Conservation (phyloP, 2,113 vertebrate genomes). For the Cyphomyrus plagiostoma region DNA sequence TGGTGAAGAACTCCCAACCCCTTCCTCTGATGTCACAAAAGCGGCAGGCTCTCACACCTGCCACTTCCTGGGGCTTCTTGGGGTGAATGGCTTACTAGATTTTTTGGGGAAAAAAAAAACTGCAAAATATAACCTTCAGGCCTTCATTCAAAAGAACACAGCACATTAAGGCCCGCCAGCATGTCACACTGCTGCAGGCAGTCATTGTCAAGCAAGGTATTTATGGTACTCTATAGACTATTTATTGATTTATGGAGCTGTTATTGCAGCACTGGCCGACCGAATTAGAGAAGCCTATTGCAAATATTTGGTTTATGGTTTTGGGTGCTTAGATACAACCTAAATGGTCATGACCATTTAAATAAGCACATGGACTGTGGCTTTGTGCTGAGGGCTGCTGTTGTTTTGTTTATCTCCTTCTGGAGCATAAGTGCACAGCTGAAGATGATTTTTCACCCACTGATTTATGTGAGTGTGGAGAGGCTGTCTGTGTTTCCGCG, state of each 20-base stretch:
- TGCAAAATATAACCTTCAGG: neutral
- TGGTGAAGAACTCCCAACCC: neutral
- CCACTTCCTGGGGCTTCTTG: neutral
- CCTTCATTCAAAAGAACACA: neutral
- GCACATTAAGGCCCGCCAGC: neutral
- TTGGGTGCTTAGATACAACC: constrained; percentile 15
- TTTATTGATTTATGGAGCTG: constrained; percentile 3
- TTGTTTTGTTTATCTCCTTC: neutral
- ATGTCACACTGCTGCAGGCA: neutral
- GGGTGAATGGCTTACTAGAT: neutral
- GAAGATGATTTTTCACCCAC: neutral
- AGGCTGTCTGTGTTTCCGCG: neutral
- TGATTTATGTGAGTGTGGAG: neutral
- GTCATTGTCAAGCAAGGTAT: constrained; percentile 5
- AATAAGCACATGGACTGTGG: constrained; percentile 19
- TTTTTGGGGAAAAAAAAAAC: neutral
- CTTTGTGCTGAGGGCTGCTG: constrained; percentile 5
- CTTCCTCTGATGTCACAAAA: neutral
- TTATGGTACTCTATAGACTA: constrained; percentile 7
- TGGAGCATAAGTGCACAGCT: neutral
- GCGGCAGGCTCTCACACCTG: neutral
- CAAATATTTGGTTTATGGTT: constrained; percentile 15
- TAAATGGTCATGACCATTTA: constrained; percentile 16
- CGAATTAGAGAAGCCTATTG: neutral
- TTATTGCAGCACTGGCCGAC: neutral